Percentiles rank a stretch among this genome's conserved stretches.
phyloP scores from a whole-genome alignment of 1,140 invertebrate species.

The Bombus cullumanus region DNA sequence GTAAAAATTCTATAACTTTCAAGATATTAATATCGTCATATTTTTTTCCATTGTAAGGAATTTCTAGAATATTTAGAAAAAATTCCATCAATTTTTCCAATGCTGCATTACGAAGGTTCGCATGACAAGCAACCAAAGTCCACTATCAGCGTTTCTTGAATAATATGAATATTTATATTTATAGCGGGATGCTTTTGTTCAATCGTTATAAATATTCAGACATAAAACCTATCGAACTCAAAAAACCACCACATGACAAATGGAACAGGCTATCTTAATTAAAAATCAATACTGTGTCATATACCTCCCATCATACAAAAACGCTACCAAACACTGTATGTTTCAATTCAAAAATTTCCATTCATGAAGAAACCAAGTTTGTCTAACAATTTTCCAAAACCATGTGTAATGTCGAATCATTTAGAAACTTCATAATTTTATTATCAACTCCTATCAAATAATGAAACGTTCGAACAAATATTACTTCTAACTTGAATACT shows the following conservation, averaged over 20 bases:
- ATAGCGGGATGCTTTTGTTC: slow-evolving; percentile 7
- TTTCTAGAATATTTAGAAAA: background rate
- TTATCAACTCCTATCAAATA: too few relatives aligned
- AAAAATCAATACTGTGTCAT: slow-evolving; percentile 8
- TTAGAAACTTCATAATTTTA: too few relatives aligned
- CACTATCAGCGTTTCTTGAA: slow-evolving; percentile 18
- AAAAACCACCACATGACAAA: slow-evolving; percentile 14
- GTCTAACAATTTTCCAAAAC: too few relatives aligned
- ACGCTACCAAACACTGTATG: background rate
- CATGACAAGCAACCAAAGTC: background rate
- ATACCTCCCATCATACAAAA: too few relatives aligned
- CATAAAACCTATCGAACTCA: background rate
- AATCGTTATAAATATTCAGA: slow-evolving; percentile 48
- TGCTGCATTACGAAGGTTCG: background rate
- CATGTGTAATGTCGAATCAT: too few relatives aligned
- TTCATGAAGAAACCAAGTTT: too few relatives aligned
- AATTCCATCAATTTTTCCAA: background rate
- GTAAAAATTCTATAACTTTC: background rate
- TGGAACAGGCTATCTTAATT: background rate
- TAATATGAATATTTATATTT: slow-evolving; percentile 44
- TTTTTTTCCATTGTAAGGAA: too few relatives aligned
- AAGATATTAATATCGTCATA: background rate
- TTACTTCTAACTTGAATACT: too few relatives aligned
- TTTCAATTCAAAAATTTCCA: background rate
- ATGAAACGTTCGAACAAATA: too few relatives aligned